Base-by-base conservation (phyloP, 2,888 invertebrate species). In the Drosophila phalerata region DNA sequence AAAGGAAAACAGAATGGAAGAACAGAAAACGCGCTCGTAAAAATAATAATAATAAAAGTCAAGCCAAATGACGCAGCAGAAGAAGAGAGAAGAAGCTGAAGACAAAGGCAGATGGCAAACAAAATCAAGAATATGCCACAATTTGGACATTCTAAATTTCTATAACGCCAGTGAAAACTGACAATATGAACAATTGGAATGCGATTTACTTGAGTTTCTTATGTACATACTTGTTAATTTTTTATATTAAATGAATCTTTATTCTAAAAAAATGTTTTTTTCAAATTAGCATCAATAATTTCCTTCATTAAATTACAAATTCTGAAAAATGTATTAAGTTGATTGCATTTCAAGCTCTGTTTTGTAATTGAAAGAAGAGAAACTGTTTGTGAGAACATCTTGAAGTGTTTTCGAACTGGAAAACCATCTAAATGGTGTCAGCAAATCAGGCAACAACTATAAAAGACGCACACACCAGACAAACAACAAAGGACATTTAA, bases 41-140 rank as follows among this genome's bases (percentile, higher is more conserved):
- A 82, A 83, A 85, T 87, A 90, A 89, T 89, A 87, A 88, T 85
- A 85, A 87, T 89, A 85, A 89, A 87, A 89, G 82, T 79, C 84
- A 76, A 62, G 72, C 77, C 77, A 83, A 88, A 88, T 85, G 87
- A 74, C 74, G 86, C 68, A 60, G 58, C 57, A 55, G 37, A 57
- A 64, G 47, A 37, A 57, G 56, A 57, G 32, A 10, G 48, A 43
- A 43, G 19, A 49, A 72, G 56, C 64, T 52, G 64, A 69, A 70
- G 66, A 65, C 67, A 55, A 73, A 56, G 61, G 52, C 68, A 67
- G 64, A 58, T 62, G 79, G 49, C 40, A 60, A 79, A 72, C 58
- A 70, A 71, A 68, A 66, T 42, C 47, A 52, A 45, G 48, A 74
- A 74, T 69, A 42, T 56, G 17, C 5, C 62, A 38, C 40, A 47